Percentiles rank a stretch among this genome's conserved stretches.
Conservation (phyloP, 2,113 vertebrate species). For the Pithys albifrons region DNA sequence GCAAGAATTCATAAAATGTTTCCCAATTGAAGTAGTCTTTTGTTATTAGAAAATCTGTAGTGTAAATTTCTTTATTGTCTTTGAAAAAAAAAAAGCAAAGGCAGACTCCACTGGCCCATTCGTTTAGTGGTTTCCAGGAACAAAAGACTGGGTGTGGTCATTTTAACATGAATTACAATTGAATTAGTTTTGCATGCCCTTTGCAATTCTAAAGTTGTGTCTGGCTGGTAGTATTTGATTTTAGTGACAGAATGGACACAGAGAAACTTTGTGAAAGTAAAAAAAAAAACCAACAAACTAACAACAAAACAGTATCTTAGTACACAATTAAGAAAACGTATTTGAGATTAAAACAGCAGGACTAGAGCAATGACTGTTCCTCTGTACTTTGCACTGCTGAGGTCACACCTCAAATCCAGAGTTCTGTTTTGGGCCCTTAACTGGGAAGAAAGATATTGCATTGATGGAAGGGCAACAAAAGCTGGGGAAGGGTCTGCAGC, state of each 20-base stretch:
- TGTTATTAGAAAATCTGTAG: not conserved
- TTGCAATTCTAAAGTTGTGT: not conserved
- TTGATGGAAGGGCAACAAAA: fast-evolving
- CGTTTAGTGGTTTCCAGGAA: not conserved
- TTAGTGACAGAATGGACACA: not conserved
- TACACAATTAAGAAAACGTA: not conserved
- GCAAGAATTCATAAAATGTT: not conserved
- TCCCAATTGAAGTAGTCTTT: not conserved
- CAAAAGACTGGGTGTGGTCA: not conserved
- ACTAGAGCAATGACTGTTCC: not conserved
- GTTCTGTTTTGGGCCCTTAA: not conserved
- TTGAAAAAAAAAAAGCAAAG: not conserved
- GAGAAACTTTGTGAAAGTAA: not conserved
- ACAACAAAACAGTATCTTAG: not conserved
- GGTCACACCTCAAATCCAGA: fast-evolving
- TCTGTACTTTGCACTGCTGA: not conserved
- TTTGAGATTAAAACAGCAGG: not conserved
- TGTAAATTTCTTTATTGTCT: not conserved
- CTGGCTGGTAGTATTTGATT: not conserved
- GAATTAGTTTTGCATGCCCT: not conserved
- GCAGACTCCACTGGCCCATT: not conserved
- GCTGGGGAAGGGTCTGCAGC: not conserved
- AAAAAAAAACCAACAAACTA: not conserved
- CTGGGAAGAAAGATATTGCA: not conserved
- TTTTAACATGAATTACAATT: not conserved